Percentiles rank a stretch among this genome's conserved stretches.
phyloP scores from a whole-genome alignment of 2,113 vertebrate genomes.

The Drymodes brunneopygia region DNA sequence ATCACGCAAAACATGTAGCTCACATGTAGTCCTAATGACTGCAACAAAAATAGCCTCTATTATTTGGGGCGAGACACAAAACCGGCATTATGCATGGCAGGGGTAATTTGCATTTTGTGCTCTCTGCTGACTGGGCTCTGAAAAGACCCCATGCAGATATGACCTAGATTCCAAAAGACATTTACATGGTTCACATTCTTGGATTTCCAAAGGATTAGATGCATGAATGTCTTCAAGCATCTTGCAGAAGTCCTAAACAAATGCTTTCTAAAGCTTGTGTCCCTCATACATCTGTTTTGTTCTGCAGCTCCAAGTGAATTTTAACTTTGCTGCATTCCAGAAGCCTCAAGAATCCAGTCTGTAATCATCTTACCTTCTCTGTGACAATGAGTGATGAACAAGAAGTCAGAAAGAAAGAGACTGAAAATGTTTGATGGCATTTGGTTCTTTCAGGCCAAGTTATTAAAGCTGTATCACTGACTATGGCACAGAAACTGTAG shows the following conservation, averaged over 20 bases:
- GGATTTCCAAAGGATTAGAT: slow-evolving; percentile 48
- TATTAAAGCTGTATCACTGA: neutral
- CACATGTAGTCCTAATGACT: slow-evolving; percentile 38
- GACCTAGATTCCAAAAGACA: slow-evolving; percentile 51
- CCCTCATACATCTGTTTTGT: neutral
- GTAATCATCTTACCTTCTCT: neutral
- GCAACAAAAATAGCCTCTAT: slow-evolving; percentile 35
- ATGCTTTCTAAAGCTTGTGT: neutral
- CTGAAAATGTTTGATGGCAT: slow-evolving; percentile 6
- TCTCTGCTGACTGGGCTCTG: slow-evolving; percentile 35
- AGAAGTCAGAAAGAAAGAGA: neutral
- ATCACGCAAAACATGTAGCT: slow-evolving; percentile 40
- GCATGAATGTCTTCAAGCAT: slow-evolving; percentile 8
- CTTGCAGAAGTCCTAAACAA: slow-evolving; percentile 11
- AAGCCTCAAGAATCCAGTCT: neutral
- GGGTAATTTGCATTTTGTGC: slow-evolving; percentile 56
- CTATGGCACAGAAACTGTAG: neutral
- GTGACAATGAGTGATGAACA: neutral
- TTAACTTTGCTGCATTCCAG: neutral
- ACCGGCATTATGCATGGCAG: slow-evolving; percentile 6
- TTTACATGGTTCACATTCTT: slow-evolving; percentile 33
- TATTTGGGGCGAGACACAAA: slow-evolving; percentile 40
- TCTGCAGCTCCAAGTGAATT: neutral
- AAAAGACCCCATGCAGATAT: slow-evolving; percentile 47
- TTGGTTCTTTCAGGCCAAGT: neutral